Conservation (phyloP, 2,797 vertebrate genomes). For the Petrocephalus sullivani region DNA sequence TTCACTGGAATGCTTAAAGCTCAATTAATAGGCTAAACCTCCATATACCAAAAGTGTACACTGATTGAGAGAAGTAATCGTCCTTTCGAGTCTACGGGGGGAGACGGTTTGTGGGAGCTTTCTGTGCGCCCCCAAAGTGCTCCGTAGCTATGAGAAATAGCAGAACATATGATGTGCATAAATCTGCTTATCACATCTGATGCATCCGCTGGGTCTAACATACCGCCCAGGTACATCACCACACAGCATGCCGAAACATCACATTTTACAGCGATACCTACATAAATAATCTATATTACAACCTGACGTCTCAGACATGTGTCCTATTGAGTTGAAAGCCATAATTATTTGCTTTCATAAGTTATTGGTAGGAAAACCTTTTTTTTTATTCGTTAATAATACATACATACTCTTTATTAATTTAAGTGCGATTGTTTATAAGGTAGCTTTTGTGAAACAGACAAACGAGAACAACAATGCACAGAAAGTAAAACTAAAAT, state of each 20-base stretch:
- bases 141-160: constrained; percentile 9
- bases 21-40: neutral
- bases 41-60: neutral
- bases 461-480: neutral
- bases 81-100: neutral
- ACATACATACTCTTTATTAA: neutral
- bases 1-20: neutral
- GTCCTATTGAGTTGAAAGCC: neutral
- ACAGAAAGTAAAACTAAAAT: neutral
- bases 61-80: neutral
- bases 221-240: neutral
- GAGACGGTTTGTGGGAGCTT: neutral
- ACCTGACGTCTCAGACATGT: neutral
- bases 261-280: neutral
- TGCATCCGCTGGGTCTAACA: constrained; percentile 6
- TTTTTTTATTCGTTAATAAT: neutral
- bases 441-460: neutral
- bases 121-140: neutral
- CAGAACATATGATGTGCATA: constrained; percentile 7
- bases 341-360: neutral
- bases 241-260: neutral
- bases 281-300: neutral
- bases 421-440: neutral
- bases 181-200: constrained; percentile 24
- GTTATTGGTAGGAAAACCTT: neutral